Evolutionary conservation across 2,888 invertebrate species (phyloP), one percentile per base, ranked within the genome.

Genomic region (Dynastes maya): DNA sequence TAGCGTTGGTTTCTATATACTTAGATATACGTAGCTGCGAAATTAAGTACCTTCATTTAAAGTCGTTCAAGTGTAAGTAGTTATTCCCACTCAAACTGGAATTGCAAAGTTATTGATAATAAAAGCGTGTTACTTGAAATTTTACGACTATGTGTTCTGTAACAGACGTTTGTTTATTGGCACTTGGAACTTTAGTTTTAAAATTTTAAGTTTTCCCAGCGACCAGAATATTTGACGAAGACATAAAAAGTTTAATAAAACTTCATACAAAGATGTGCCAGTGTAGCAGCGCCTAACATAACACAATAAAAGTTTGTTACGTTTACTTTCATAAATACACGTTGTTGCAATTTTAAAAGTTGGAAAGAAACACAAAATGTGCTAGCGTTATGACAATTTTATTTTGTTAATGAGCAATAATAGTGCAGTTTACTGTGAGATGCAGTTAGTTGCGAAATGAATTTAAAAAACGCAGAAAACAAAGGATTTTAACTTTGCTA

Each of bases 201-300:
- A 72, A 72, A 58, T 72, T 72, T 58, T 58, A 72, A 72, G 72
- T 72, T 72, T 72, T 72, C 72, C 40, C 58, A 61, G 37, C 72
- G 58, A 72, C 58, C 40, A 37, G 72, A 72, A 72, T 72, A 72
- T 72, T 37, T 72, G 37, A 72, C 58, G 70, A 72, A 72, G 76
- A 55, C 76, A 55, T 76, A 67, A 76, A 76, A 76, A 76, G 67
- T 76, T 76, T 76, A 76, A 76, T 76, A 76, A 68, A 76, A 76
- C 55, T 76, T 76, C 37, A 76, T 76, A 76, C 76, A 72, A 71
- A 71, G 71, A 71, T 27, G 32, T 72, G 72, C 22, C 40, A 40
- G 40, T 9, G 40, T 40, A 61, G 22, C 58, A 72, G 58, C 45
- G 58, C 37, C 58, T 58, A 61, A 29, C 22, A 61, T 58, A 72